Evolutionary conservation across 1,140 invertebrate genomes (phyloP), one percentile per base, ranked within the genome.

Genomic region (Mactra quadrangularis): DNA sequence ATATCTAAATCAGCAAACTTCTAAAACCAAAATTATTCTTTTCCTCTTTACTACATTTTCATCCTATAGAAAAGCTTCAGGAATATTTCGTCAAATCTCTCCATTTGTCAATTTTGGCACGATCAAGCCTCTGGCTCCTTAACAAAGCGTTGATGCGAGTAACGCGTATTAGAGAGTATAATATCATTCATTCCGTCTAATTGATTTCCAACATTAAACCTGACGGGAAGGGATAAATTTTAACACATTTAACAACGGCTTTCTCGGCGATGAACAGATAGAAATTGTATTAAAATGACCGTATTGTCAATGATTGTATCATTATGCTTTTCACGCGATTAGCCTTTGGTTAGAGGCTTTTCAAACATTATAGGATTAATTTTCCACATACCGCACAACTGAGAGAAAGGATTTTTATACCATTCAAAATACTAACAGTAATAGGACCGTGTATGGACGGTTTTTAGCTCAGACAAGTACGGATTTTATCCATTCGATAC

Each of bases 121-220:
- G 52, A 27, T 64, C 60, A 71, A 71, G 77, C 19, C n/a, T 11
- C 25, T 25, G 35, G 52, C 77, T 52, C 64, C 77, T 81, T 71
- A n/a, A 0, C 50, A 33, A 31, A 13, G 77, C 77, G 55, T 29
- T 38, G 27, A 52, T 41, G 77, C 77, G 62, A 70, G 38, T 33
- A 50, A 59, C 45, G 45, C 64, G 77, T 29, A 71, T 70, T 81
- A 70, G 64, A 29, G 50, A 6, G 13, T 53, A 81, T 68, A 81
- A 81, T 81, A 66, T 41, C 35, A 27, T 53, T 81, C 55, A 81
- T 81, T 71, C 77, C 66, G 77, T 22, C 29, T 81, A 81, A 81
- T 81, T 81, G 77, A 81, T 55, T 66, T 50, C 31, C 57, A 81
- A 70, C 77, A 71, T 35, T 33, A 31, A 55, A 81, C 64, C 29